phyloP scores from a whole-genome alignment of 2,797 vertebrate species.

The Hydrocynus forskahlii region DNA sequence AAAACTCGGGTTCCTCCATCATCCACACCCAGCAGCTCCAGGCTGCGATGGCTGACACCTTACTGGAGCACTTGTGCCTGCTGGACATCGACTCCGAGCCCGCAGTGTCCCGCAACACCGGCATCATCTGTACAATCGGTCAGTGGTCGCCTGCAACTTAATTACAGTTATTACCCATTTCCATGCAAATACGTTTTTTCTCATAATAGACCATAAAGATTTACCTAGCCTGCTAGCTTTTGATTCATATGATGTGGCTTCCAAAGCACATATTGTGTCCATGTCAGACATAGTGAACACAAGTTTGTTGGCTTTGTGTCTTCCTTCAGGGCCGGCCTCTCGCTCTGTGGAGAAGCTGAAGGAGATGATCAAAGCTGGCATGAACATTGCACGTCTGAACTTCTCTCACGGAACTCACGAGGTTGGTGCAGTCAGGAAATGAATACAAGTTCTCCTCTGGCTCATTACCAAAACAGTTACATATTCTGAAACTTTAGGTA shows the following conservation, averaged over 20 bases:
- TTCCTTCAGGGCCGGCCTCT: slow-evolving; percentile 87
- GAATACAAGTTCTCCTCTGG: background rate
- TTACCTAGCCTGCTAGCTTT: background rate
- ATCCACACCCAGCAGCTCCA: slow-evolving; percentile 93
- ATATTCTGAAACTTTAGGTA: background rate
- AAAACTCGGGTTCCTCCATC: slow-evolving; percentile 82
- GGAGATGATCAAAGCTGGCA: slow-evolving; percentile 98
- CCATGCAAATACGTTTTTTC: background rate
- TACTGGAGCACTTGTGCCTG: slow-evolving; percentile 95
- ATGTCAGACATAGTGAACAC: background rate
- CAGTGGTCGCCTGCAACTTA: slow-evolving; percentile 50
- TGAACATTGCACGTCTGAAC: slow-evolving; percentile 98
- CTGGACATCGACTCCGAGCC: slow-evolving; percentile 96
- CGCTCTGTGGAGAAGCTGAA: slow-evolving; percentile 88
- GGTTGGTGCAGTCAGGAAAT: slow-evolving; percentile 72
- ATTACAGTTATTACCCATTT: background rate
- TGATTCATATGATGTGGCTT: background rate
- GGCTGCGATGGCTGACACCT: slow-evolving; percentile 94
- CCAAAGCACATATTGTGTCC: background rate
- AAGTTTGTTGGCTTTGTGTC: background rate
- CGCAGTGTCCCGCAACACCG: slow-evolving; percentile 91
- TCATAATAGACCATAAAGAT: background rate
- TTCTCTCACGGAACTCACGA: slow-evolving; percentile 98
- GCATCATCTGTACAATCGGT: slow-evolving; percentile 99
- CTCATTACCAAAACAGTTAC: too few species aligned